phyloP scores from a whole-genome alignment of 1,140 invertebrate genomes.

The Drosophila murphyi region DNA sequence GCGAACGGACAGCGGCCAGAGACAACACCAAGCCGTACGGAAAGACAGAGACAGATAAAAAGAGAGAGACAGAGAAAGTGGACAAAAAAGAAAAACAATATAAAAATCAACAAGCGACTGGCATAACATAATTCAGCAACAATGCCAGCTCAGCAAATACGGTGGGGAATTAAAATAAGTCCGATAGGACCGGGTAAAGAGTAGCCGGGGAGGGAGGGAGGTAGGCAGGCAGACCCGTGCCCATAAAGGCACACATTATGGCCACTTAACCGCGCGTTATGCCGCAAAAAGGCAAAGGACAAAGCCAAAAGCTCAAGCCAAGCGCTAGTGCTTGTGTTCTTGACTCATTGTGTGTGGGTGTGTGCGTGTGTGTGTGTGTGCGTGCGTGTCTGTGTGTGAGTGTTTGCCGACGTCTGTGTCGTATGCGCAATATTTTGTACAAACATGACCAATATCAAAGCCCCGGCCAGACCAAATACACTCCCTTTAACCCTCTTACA shows the following conservation, averaged over 20 bases:
- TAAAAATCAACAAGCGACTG: conserved; percentile 78
- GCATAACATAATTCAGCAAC: conserved; percentile 79
- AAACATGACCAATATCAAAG: conserved; percentile 63
- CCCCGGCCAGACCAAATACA: conserved; percentile 7
- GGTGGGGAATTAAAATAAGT: conserved; percentile 77
- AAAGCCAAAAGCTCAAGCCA: conserved; percentile 61
- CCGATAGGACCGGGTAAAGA: conserved; percentile 9
- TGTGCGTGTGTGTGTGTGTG: background rate
- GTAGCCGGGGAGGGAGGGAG: conserved; percentile 12
- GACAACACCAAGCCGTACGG: conserved; percentile 23
- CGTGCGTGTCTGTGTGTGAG: background rate
- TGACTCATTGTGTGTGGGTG: background rate
- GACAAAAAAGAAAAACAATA: conserved; percentile 64
- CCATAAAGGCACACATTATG: conserved; percentile 82
- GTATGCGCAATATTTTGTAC: conserved; percentile 83
- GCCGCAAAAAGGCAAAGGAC: conserved; percentile 78
- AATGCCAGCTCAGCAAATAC: conserved; percentile 80
- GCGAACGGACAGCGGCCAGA: conserved; percentile 27
- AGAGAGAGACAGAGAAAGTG: background rate
- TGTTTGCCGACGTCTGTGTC: conserved; percentile 40
- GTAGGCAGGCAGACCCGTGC: conserved; percentile 46
- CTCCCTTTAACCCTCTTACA: background rate
- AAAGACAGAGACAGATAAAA: background rate
- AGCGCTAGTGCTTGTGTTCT: conserved; percentile 18
- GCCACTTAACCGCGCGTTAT: conserved; percentile 82